phyloP scores from a whole-genome alignment of 2,113 vertebrate genomes.

The Colistium nudipinnis region DNA sequence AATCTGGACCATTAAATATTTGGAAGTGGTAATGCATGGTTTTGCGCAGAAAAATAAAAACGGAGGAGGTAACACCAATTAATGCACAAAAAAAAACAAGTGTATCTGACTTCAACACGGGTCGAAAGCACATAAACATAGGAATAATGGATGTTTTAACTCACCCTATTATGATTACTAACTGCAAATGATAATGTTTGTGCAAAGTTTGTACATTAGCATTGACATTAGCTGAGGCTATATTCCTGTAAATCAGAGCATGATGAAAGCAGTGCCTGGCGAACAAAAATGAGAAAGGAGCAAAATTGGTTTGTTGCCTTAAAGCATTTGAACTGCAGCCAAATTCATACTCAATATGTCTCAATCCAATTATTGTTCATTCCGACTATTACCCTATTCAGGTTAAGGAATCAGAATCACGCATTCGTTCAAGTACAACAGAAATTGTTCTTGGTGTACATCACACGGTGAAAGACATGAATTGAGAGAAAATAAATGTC shows the following conservation, averaged over 20 bases:
- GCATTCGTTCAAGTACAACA: too few species aligned
- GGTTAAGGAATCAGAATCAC: too few species aligned
- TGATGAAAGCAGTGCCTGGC: not conserved
- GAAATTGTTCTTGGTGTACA: too few species aligned
- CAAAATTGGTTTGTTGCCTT: not conserved
- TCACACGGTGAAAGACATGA: too few species aligned
- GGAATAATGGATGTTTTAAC: not conserved
- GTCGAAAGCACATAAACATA: not conserved
- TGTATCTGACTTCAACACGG: not conserved
- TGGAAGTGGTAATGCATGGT: not conserved
- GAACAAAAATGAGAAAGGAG: constrained; percentile 9
- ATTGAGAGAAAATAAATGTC: too few species aligned
- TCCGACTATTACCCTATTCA: too few species aligned
- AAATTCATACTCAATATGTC: not conserved
- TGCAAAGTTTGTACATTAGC: constrained; percentile 7
- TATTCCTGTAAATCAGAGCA: constrained; percentile 15
- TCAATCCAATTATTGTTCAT: not conserved
- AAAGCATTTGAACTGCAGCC: constrained; percentile 12
- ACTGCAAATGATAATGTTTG: not conserved
- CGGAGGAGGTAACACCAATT: constrained; percentile 2
- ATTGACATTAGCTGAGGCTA: constrained; percentile 12
- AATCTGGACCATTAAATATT: constrained; percentile 22
- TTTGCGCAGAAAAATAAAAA: constrained; percentile 16
- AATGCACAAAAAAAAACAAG: not conserved
- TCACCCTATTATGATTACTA: not conserved